Percentiles rank a stretch among this genome's conserved stretches.
Conservation (phyloP, 2,113 vertebrate species). For the Crotophaga sulcirostris region DNA sequence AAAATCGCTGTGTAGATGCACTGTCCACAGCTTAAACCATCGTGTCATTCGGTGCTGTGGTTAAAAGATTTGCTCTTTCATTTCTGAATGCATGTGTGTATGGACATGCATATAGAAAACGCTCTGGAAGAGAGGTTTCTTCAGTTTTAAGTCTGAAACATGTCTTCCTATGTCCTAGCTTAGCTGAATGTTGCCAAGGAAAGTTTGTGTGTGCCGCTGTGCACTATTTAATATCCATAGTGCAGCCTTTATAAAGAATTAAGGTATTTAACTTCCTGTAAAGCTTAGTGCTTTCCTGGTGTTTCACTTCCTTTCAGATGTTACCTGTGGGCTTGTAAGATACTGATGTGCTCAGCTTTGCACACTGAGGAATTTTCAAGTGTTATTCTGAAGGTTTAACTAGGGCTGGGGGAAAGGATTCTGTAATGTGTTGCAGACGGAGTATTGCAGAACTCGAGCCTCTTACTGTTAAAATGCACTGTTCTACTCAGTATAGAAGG, state of each 20-base stretch:
- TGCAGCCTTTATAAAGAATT: background rate
- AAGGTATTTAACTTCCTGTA: background rate
- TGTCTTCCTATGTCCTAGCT: background rate
- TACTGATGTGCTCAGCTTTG: background rate
- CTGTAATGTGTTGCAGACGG: background rate
- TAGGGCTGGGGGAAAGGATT: background rate
- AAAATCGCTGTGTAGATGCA: background rate
- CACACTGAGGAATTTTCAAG: background rate
- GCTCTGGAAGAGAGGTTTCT: background rate
- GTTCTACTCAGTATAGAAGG: background rate
- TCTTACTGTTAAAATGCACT: background rate
- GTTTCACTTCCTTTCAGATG: background rate
- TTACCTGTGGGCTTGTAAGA: background rate
- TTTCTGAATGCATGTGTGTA: no score
- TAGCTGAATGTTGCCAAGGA: background rate
- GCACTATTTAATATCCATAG: background rate
- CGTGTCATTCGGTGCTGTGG: background rate
- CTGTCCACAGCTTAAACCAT: background rate
- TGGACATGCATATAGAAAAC: fast-evolving
- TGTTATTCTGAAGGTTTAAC: background rate
- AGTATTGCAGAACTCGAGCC: background rate
- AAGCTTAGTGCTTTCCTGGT: background rate
- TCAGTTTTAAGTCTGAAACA: background rate
- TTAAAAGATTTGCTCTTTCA: background rate
- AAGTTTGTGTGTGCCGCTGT: background rate